Conservation (phyloP, 2,888 invertebrate species). For the Leptopilina myrica region DNA sequence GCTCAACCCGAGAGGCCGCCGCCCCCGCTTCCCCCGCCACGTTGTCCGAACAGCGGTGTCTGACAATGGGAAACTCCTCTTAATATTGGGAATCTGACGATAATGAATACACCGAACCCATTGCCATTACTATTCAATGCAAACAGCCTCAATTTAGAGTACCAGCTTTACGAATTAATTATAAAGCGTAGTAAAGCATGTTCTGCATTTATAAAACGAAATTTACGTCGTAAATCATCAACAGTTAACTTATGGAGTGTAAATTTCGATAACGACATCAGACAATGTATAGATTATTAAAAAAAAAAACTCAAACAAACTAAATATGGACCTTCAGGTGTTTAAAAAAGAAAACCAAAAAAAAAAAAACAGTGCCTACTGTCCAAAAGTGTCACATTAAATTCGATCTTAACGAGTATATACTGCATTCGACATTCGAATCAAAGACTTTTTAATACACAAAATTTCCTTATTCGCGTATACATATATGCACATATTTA, state of each 20-base stretch:
- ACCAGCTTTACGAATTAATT: constrained; percentile 75
- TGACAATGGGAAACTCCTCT: constrained; percentile 86
- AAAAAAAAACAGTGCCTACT: constrained; percentile 23
- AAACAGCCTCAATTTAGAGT: constrained; percentile 68
- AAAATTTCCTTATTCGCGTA: constrained; percentile 2
- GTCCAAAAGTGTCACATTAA: constrained; percentile 27
- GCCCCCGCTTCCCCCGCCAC: constrained; percentile 89
- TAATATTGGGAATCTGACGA: constrained; percentile 79
- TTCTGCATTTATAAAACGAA: constrained; percentile 83
- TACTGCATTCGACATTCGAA: constrained; percentile 13
- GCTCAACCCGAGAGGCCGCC: constrained; percentile 86
- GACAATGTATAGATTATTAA: constrained; percentile 29
- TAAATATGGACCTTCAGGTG: constrained; percentile 13
- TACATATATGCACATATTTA: neutral
- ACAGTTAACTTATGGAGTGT: constrained; percentile 49
- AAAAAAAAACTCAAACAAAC: no score
- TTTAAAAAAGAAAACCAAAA: no score
- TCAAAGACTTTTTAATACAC: constrained; percentile 5
- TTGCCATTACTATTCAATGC: constrained; percentile 73
- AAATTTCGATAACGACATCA: constrained; percentile 2
- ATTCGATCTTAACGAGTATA: constrained; percentile 14
- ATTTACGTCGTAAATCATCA: constrained; percentile 75
- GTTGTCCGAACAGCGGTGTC: constrained; percentile 88
- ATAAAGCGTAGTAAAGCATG: constrained; percentile 81
- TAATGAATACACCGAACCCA: constrained; percentile 70